Conservation (phyloP, 1,140 invertebrate species). For the Acyrthosiphon pisum region DNA sequence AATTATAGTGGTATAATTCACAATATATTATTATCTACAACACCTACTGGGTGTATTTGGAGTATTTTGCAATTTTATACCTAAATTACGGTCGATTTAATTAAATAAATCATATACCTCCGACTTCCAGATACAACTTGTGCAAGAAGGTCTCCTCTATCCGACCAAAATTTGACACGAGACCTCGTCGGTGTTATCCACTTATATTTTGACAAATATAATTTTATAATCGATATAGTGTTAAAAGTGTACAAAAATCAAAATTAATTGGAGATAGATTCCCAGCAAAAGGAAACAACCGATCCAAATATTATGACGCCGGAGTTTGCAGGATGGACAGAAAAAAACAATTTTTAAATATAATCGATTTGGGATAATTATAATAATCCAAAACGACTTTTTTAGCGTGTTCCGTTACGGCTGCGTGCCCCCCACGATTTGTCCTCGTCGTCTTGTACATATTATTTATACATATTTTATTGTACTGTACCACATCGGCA, state of each 20-base stretch:
- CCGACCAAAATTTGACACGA: neutral
- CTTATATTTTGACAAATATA: too few relatives aligned
- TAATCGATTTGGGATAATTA: neutral
- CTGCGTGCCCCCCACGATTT: neutral
- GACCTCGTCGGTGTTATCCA: neutral
- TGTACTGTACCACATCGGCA: neutral
- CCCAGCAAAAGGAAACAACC: neutral
- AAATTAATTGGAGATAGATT: neutral
- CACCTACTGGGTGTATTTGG: neutral
- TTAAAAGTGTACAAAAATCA: neutral
- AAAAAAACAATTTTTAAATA: neutral
- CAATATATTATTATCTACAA: neutral
- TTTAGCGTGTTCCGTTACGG: neutral
- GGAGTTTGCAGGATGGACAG: neutral
- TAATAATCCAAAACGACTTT: conserved; percentile 3
- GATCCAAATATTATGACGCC: neutral
- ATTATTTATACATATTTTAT: neutral
- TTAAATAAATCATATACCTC: neutral
- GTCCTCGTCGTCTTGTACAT: neutral
- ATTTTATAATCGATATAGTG: neutral
- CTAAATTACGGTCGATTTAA: neutral
- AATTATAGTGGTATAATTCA: neutral
- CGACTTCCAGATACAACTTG: neutral
- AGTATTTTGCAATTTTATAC: neutral
- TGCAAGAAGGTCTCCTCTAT: neutral